These are phyloP conservation scores for Drosophila acutilabella DNA, from an alignment of 2,888 invertebrate species.

Conservation along the genomic window DNA sequence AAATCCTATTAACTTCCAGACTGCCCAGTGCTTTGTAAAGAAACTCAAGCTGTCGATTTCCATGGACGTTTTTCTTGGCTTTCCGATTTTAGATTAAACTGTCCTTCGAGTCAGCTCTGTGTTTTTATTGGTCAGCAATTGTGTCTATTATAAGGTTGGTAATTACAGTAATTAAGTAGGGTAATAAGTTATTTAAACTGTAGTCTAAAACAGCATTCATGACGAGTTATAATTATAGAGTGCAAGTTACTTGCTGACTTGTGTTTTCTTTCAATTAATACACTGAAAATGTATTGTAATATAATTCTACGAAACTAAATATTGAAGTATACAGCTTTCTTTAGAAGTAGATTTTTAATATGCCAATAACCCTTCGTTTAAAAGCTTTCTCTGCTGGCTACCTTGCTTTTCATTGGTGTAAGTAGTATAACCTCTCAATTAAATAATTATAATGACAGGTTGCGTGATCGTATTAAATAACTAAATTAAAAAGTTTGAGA, in stretches of 20 bases:
- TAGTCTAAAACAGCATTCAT: too few species aligned
- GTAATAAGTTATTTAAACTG: neutral
- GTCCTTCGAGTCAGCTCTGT: too few species aligned
- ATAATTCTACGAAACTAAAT: too few species aligned
- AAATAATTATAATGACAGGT: too few species aligned
- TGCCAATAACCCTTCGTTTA: too few species aligned
- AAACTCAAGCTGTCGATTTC: slow-evolving; percentile 22
- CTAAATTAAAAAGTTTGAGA: too few species aligned
- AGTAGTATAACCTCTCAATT: too few species aligned
- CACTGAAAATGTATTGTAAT: neutral
- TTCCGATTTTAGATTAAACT: neutral
- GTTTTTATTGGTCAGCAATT: neutral
- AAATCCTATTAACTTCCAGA: slow-evolving; percentile 62
- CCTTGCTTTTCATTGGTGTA: too few species aligned
- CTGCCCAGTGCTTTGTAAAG: slow-evolving; percentile 59
- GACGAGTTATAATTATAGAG: neutral
- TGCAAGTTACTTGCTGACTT: neutral
- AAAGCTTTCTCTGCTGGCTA: too few species aligned
- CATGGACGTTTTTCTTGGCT: neutral
- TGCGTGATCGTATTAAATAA: too few species aligned
- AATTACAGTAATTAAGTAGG: slow-evolving; percentile 13
- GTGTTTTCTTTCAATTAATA: neutral
- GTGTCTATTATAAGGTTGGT: neutral
- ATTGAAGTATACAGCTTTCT: too few species aligned
- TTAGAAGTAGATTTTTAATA: too few species aligned